Base-by-base conservation (phyloP, 2,888 invertebrate genomes). In the Prenolepis imparis region DNA sequence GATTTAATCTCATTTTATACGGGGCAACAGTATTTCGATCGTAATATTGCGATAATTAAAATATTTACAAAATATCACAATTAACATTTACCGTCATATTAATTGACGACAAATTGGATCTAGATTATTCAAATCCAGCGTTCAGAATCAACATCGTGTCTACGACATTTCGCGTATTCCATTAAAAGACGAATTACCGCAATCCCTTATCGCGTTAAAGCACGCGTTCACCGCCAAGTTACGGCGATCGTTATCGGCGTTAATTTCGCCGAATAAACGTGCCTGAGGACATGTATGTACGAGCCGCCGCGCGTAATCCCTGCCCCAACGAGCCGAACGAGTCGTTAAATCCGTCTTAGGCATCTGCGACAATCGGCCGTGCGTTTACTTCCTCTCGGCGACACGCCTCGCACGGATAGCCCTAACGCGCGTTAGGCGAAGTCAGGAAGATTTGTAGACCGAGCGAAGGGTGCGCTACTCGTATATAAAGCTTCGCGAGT, bases 361-460 rank as follows among this genome's bases (percentile, higher is more conserved):
- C 86, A 89, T 89, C 86, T 86, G 80, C 73, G 85, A 84, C 82
- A 85, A 88, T 89, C 86, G 72, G 57, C 55, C 52, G 66, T 57
- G 28, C 82, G 81, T 83, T 88, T 83, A 82, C 83, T 78, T 87
- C 83, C 63, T 83, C 64, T 28, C 28, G 75, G 57, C 72, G 75
- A 82, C 80, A 74, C 82, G 70, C 83, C 67, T 83, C 61, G 70
- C 32, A 59, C 39, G 68, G 68, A 78, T 82, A 74, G 72, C 64
- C 75, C 74, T 63, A 61, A 75, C 52, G 63, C 85, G 77, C 86
- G 75, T 73, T 44, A 82, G 80, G 84, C 86, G 88, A 86, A 88
- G 85, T 86, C 88, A 39, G 36, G 83, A 87, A 90, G 88, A 90
- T 90, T 89, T 85, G 89, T 86, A 78, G 55, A 59, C 39, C 68